Evolutionary conservation across 2,797 vertebrate species (phyloP).

Genomic region (Sebastes dallii): DNA sequence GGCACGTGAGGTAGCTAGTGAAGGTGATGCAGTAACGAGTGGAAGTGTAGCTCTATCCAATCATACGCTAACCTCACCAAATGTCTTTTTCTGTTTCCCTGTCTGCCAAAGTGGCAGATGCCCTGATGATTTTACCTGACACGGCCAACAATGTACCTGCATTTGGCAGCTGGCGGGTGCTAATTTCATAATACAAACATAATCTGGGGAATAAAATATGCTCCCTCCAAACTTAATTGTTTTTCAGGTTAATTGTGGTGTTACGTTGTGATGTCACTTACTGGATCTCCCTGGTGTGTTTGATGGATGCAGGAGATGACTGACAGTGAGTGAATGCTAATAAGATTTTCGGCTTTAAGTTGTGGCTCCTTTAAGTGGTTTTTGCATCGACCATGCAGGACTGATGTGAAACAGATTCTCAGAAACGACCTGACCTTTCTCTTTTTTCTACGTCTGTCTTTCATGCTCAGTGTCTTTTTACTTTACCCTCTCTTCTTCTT

Average conservation of each 20-base stretch:
- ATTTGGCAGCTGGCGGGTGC: no score
- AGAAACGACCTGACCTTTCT: slow-evolving; percentile 13
- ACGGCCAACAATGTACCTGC: no score
- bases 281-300: neutral
- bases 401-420: slow-evolving; percentile 33
- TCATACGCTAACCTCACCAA: no score
- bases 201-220: no score
- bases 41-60: no score
- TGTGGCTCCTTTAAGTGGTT: slow-evolving; percentile 21
- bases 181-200: no score
- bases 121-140: no score
- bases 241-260: neutral
- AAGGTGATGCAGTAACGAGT: neutral
- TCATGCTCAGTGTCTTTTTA: slow-evolving; percentile 6
- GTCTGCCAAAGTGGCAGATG: no score
- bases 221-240: no score
- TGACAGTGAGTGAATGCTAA: slow-evolving; percentile 17
- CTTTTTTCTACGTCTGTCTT: neutral
- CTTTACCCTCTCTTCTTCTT: neutral
- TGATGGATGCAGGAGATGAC: neutral
- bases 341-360: slow-evolving; percentile 19
- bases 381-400: slow-evolving; percentile 6
- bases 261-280: neutral
- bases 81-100: no score
- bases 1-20: no score